Evolutionary conservation across 2,888 invertebrate genomes (phyloP), one percentile per base, ranked within the genome.

Genomic region (Prenolepis imparis): DNA sequence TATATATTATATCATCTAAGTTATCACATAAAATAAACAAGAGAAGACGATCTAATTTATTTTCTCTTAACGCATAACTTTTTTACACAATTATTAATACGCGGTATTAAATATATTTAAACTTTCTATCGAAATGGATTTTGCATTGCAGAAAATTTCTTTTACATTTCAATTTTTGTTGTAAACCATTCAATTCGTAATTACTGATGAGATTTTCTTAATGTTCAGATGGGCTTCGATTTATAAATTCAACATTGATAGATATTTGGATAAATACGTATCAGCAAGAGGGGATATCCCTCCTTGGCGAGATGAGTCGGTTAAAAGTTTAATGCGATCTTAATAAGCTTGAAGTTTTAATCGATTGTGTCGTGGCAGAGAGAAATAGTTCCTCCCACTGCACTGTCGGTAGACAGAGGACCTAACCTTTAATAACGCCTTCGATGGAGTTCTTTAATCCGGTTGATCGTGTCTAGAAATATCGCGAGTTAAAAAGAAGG

Each of bases 381-480:
- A 73, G 80, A 89, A 88, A 84, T 67, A 72, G 80, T 80, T 61
- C 77, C 70, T 84, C 44, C 52, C 52, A 32, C 39, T 41, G 52
- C 52, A 32, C 39, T 41, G 52, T 61, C 61, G 77, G 44, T 84
- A 80, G 89, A 86, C 84, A 73, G 72, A 67, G 70, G 77, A 88
- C 75, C 89, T 85, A 89, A 89, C 89, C 86, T 90, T 88, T 90
- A 86, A 90, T 89, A 89, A 85, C 86, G 86, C 84, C 83, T 85
- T 86, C 86, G 88, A 90, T 87, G 84, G 86, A 89, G 89, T 86
- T 90, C 87, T 86, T 86, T 89, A 90, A 90, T 90, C 88, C 86
- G 66, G 83, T 74, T 81, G 83, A 88, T 83, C 86, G 75, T 80
- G 84, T 63, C 78, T 64, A 84, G 82, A 80, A 85, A 85, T 89